A percentile compares a stretch with the other conserved stretches of the same genome.
These are phyloP conservation scores for Patella caerulea DNA, from an alignment of 2,888 invertebrate species.

Conservation along the genomic window DNA sequence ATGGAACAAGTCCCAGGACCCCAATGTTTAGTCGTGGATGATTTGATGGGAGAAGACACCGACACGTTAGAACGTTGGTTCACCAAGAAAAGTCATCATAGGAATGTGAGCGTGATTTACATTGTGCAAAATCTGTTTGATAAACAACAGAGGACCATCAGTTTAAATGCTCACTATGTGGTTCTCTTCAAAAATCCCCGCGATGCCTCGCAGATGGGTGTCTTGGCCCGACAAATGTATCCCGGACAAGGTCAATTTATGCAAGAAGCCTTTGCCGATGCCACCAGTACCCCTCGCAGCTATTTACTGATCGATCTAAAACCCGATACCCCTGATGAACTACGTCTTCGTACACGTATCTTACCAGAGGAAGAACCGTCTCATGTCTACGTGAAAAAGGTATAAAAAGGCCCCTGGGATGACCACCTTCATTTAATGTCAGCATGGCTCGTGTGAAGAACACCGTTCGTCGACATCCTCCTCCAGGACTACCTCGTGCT, in stretches of 20 bases:
- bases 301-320: slow-evolving; percentile 1
- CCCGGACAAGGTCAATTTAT: neutral
- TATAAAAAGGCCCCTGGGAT: neutral
- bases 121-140: slow-evolving; percentile 15
- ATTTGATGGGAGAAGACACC: slow-evolving; percentile 4
- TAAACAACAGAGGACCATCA: slow-evolving; percentile 12
- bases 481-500: too few species aligned
- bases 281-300: neutral
- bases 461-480: too few species aligned
- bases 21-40: slow-evolving; percentile 12
- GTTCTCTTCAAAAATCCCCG: too few species aligned
- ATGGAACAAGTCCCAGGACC: neutral
- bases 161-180: slow-evolving; percentile 18
- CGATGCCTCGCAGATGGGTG: slow-evolving; percentile 13
- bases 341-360: neutral
- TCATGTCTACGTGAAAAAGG: neutral
- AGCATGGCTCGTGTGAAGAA: too few species aligned
- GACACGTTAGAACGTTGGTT: neutral
- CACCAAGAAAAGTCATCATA: slow-evolving; percentile 16
- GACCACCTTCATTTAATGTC: too few species aligned
- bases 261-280: neutral
- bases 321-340: neutral
- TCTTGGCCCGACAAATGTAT: neutral
- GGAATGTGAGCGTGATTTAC: slow-evolving; percentile 19
- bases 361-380: neutral